phyloP scores from a whole-genome alignment of 2,888 invertebrate genomes.

The Bellardia bayeri region DNA sequence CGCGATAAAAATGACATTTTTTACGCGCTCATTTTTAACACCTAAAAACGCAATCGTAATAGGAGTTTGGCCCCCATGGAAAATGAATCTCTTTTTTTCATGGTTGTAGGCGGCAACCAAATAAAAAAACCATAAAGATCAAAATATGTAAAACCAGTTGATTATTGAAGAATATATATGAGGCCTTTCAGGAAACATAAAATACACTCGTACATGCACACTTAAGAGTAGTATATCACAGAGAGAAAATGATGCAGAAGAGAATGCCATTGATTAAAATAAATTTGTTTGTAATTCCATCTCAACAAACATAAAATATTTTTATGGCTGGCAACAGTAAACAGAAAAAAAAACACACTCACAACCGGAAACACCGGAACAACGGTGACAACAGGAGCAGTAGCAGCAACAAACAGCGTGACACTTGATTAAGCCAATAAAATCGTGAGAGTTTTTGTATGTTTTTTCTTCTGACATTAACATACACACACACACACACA shows the following conservation, averaged over 20 bases:
- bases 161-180: slow-evolving; percentile 65
- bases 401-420: slow-evolving; percentile 58
- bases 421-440: slow-evolving; percentile 69
- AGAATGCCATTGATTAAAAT: slow-evolving; percentile 71
- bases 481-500: slow-evolving; percentile 1
- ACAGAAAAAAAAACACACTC: slow-evolving; percentile 8
- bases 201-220: slow-evolving; percentile 1
- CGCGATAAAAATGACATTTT: slow-evolving; percentile 33
- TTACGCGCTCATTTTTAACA: slow-evolving; percentile 31
- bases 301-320: slow-evolving; percentile 63
- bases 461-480: slow-evolving; percentile 8
- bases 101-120: slow-evolving; percentile 1
- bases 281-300: slow-evolving; percentile 71
- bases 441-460: slow-evolving; percentile 54
- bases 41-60: slow-evolving; percentile 26
- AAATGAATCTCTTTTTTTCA: slow-evolving; percentile 43
- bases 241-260: slow-evolving; percentile 21
- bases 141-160: slow-evolving; percentile 64
- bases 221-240: neutral
- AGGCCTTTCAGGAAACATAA: slow-evolving; percentile 37
- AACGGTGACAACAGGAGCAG: slow-evolving; percentile 38
- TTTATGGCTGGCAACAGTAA: slow-evolving; percentile 51
- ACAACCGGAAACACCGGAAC: slow-evolving; percentile 28
- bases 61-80: neutral
- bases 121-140: slow-evolving; percentile 33